phyloP scores from a whole-genome alignment of 1,140 invertebrate genomes.

The Ceratina japonica region DNA sequence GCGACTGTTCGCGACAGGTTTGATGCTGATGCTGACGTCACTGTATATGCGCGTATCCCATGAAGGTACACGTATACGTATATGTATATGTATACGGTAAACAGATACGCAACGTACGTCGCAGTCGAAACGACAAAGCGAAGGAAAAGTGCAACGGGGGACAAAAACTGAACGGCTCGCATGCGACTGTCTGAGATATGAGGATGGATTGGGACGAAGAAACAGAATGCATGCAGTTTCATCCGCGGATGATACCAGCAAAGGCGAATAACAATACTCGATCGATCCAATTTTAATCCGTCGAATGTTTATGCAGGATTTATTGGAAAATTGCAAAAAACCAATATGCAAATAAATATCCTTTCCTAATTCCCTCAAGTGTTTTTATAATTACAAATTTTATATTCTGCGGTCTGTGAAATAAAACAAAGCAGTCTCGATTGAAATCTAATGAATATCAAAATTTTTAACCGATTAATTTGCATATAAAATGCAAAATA shows the following conservation, averaged over 20 bases:
- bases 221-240: not conserved
- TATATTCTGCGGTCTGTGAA: too few relatives aligned
- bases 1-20: constrained; percentile 21
- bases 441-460: too few relatives aligned
- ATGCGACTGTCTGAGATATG: not conserved
- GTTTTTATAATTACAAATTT: too few relatives aligned
- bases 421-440: not conserved
- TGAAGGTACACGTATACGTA: too few relatives aligned
- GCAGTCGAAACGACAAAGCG: not conserved
- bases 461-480: too few relatives aligned
- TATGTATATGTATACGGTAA: not conserved
- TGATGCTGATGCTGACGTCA: not conserved
- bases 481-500: not conserved
- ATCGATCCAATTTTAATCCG: too few relatives aligned
- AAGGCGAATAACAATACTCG: not conserved
- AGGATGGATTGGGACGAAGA: not conserved
- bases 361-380: too few relatives aligned
- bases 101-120: not conserved
- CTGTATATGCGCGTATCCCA: too few relatives aligned
- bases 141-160: not conserved
- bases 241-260: not conserved
- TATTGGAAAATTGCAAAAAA: too few relatives aligned
- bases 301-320: too few relatives aligned
- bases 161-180: not conserved
- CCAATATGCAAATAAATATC: too few relatives aligned